Evolutionary conservation across 2,888 invertebrate genomes (phyloP).

Genomic region (Cryptops parisi): DNA sequence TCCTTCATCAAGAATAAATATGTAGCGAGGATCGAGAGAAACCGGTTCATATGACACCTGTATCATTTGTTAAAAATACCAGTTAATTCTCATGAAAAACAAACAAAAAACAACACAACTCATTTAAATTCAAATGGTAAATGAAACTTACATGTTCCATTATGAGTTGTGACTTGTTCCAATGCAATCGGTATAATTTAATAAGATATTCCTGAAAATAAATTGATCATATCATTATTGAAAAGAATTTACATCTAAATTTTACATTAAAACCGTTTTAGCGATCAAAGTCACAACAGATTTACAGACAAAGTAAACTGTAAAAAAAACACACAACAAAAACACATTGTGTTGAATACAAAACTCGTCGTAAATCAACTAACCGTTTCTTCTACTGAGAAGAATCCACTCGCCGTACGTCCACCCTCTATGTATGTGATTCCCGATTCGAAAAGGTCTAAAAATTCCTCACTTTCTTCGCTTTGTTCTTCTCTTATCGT

Average conservation of each 20-base stretch:
- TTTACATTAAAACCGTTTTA: too few relatives aligned
- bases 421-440: slow-evolving; percentile 95
- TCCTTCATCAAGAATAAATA: slow-evolving; percentile 81
- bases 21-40: slow-evolving; percentile 78
- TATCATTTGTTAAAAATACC: background rate
- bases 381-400: slow-evolving; percentile 82
- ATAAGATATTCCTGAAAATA: slow-evolving; percentile 54
- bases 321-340: too few relatives aligned
- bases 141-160: slow-evolving; percentile 67
- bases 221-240: too few relatives aligned
- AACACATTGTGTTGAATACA: too few relatives aligned
- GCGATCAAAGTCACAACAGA: too few relatives aligned
- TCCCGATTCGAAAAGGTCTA: slow-evolving; percentile 75
- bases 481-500: slow-evolving; percentile 93
- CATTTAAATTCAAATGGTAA: background rate
- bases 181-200: slow-evolving; percentile 76
- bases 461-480: slow-evolving; percentile 93
- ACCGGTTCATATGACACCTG: slow-evolving; percentile 40
- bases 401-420: slow-evolving; percentile 94
- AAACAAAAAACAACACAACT: background rate
- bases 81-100: background rate
- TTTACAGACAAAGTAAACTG: too few relatives aligned
- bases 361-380: slow-evolving; percentile 20
- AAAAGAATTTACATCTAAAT: too few relatives aligned
- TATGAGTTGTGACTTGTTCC: slow-evolving; percentile 66